These are phyloP conservation scores for Lasaia peninsularis DNA, from an alignment of 1,140 invertebrate species.

Conservation along the genomic window DNA sequence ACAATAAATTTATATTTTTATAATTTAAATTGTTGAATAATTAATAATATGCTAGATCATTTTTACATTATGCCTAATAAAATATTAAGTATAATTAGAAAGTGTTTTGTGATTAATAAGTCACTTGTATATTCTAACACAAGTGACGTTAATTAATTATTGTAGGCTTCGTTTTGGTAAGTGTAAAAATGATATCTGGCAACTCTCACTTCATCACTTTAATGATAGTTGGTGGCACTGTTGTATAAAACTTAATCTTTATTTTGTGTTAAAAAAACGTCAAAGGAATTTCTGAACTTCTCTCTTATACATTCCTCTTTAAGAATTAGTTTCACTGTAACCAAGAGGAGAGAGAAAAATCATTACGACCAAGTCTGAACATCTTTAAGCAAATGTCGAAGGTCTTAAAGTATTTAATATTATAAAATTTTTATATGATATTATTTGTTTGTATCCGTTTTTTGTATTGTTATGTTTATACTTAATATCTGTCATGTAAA, in stretches of 20 bases:
- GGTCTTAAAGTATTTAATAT: slow-evolving; percentile 1
- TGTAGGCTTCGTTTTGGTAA: no score
- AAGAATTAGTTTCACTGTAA: slow-evolving; percentile 11
- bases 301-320: slow-evolving; percentile 47
- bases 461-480: background rate
- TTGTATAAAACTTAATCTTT: background rate
- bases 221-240: background rate
- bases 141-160: no score
- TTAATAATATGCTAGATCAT: no score
- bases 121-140: no score
- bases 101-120: no score
- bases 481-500: background rate
- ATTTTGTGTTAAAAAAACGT: slow-evolving; percentile 1
- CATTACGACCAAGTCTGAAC: slow-evolving; percentile 12
- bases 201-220: no score
- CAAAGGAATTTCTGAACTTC: slow-evolving; percentile 32
- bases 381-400: background rate
- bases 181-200: no score
- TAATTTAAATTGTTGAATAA: no score
- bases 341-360: slow-evolving; percentile 34
- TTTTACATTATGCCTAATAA: no score
- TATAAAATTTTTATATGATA: background rate
- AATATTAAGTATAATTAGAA: no score
- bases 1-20: no score
- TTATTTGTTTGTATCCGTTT: background rate